Base-by-base conservation (phyloP, 2,888 invertebrate genomes). In the Meghimatium bilineatum region DNA sequence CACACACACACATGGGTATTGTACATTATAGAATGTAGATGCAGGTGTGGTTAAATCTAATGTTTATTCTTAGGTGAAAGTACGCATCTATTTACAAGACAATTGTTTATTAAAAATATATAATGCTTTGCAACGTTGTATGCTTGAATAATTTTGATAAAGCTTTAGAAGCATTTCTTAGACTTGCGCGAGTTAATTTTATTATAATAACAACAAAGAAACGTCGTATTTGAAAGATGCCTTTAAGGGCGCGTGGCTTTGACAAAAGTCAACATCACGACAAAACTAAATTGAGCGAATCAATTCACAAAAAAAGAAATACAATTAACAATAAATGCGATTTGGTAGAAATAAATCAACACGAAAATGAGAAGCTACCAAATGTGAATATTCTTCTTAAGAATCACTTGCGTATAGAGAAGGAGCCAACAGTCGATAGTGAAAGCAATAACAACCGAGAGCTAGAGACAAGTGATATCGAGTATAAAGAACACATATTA, bases 301-400 rank as follows among this genome's bases (percentile, higher is more conserved):
- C 52, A 20, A 52, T 20, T 29, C 32, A 34, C 17, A 34, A 34
- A 6, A 32, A 32, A 32, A n/a, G n/a, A n/a, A 5, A 32, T 52
- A 17, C 20, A 32, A n/a, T n/a, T n/a, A n/a, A 29, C 17, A 20
- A 29, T 1, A 29, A 52, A 14, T 52, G 6, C 14, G 36, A 36
- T 36, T 26, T 60, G 14, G 5, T 6, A 44, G 23, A 66, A 17
- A 32, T 20, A 66, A 44, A 44, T 6, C 66, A 67, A 38, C n/a
- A 26, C 3, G 38, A 49, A 20, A 20, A 20, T 0, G 10, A 34
- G 29, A 32, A 8, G 23, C 26, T 78, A 17, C 78, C 78, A 10
- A 66, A 66, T 49, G 78, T 78, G 12, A 66, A 29, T 6, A 56
- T n/a, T 32, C 78, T 78, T 23, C 66, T 78, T 26, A 67, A 44